Conservation (phyloP, 2,113 vertebrate genomes). For the Cichladusa arquata region DNA sequence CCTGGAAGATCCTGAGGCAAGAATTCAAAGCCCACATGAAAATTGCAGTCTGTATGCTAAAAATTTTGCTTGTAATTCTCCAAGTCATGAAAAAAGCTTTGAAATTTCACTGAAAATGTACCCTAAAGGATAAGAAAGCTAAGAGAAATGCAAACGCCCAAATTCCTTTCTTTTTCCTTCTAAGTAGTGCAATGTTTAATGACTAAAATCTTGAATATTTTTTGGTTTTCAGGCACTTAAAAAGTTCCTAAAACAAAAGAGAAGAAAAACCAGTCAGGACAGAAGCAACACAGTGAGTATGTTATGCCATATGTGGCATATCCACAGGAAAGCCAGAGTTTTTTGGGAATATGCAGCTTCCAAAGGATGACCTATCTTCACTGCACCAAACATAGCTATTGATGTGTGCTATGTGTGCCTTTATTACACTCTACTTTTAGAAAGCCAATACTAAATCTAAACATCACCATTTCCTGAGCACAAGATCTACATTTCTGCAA, state of each 20-base stretch:
- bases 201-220: not conserved
- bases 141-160: not conserved
- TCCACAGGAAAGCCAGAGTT: not conserved
- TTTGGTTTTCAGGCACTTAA: not conserved
- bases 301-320: not conserved
- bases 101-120: not conserved
- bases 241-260: not conserved
- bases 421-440: not conserved
- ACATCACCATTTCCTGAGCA: not conserved
- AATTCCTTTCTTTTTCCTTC: not conserved
- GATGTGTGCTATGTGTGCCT: not conserved
- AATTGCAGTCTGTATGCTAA: not conserved
- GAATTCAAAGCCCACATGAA: not conserved
- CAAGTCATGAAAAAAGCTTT: not conserved
- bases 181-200: not conserved
- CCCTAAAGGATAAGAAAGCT: not conserved
- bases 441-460: not conserved
- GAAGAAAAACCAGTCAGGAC: not conserved
- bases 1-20: not conserved
- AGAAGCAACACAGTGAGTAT: not conserved
- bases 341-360: not conserved
- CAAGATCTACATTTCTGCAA: not conserved
- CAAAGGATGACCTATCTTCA: not conserved
- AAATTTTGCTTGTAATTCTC: not conserved
- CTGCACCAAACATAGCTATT: not conserved